Percentiles rank a stretch among this genome's conserved stretches.
Evolutionary conservation across 2,113 vertebrate genomes (phyloP).

Genomic region (Eleginops maclovinus): DNA sequence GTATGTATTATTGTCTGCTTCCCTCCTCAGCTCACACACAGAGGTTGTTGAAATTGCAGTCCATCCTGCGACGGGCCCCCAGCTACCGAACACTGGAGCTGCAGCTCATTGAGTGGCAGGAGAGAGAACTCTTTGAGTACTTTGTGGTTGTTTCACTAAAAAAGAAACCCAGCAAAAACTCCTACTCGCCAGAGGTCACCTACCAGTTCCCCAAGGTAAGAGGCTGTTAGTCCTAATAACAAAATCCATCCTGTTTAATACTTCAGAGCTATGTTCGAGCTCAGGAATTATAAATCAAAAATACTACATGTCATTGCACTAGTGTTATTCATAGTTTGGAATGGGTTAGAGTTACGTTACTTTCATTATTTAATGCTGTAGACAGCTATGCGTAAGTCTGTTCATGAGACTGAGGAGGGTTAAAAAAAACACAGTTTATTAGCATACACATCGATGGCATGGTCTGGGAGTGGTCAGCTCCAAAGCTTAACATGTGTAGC

Average conservation of each 20-base stretch:
- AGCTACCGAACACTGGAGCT: conserved; percentile 97
- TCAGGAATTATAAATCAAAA: conserved; percentile 8
- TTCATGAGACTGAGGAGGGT: background rate
- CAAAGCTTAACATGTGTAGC: background rate
- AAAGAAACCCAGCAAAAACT: conserved; percentile 96
- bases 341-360: background rate
- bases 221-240: background rate
- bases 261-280: background rate
- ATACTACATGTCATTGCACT: background rate
- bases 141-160: conserved; percentile 98
- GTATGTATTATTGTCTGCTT: background rate
- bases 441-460: background rate
- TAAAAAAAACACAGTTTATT: background rate
- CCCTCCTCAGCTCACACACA: conserved; percentile 92
- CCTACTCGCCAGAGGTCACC: conserved; percentile 94
- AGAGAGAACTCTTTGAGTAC: conserved; percentile 97
- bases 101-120: conserved; percentile 98
- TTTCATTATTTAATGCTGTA: conserved; percentile 14
- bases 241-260: background rate
- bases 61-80: conserved; percentile 93
- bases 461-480: background rate
- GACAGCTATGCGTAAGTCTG: background rate
- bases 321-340: background rate
- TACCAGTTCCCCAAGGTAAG: conserved; percentile 99
- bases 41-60: conserved; percentile 95